A percentile compares a stretch with the other conserved stretches of the same genome.
Evolutionary conservation across 1,140 invertebrate genomes (phyloP).

Genomic region (Drosophila azteca): DNA sequence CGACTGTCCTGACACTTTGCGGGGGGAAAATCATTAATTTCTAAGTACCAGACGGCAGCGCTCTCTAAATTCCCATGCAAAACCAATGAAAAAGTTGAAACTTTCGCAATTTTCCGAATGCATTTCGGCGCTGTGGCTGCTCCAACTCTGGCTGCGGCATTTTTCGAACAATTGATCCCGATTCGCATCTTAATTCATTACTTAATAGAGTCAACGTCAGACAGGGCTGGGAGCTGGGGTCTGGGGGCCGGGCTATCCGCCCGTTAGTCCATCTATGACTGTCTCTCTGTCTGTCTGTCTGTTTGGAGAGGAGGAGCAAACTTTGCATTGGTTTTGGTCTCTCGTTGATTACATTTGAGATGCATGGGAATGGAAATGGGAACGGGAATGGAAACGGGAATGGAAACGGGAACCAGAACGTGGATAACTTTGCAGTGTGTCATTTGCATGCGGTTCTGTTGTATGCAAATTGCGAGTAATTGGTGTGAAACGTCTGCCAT

Average conservation of each 20-base stretch:
- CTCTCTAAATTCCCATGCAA: conserved; percentile 25
- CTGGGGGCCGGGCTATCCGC: background rate
- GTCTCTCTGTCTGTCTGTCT: conserved; percentile 16
- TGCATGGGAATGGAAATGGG: conserved; percentile 43
- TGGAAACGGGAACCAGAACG: conserved; percentile 6
- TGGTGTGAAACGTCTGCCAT: conserved; percentile 75
- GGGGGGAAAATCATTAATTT: conserved; percentile 63
- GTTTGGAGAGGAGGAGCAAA: conserved; percentile 35
- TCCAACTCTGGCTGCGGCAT: conserved; percentile 19
- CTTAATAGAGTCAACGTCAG: conserved; percentile 63
- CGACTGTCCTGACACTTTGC: conserved; percentile 38
- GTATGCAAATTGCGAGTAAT: conserved; percentile 79
- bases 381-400: conserved; percentile 24
- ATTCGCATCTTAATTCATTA: conserved; percentile 77
- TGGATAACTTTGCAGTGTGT: conserved; percentile 66
- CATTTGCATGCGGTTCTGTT: conserved; percentile 78
- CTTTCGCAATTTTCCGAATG: conserved; percentile 72
- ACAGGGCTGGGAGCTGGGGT: background rate
- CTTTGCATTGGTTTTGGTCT: conserved; percentile 52
- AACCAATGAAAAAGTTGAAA: conserved; percentile 66
- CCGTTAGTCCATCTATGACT: too few species aligned
- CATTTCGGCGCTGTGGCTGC: conserved; percentile 41
- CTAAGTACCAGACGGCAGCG: conserved; percentile 54
- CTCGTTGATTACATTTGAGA: conserved; percentile 77
- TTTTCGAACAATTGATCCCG: conserved; percentile 77